Evolutionary conservation across 2,113 vertebrate genomes (phyloP), one percentile per base, ranked within the genome.

Genomic region (Halcyon senegalensis): DNA sequence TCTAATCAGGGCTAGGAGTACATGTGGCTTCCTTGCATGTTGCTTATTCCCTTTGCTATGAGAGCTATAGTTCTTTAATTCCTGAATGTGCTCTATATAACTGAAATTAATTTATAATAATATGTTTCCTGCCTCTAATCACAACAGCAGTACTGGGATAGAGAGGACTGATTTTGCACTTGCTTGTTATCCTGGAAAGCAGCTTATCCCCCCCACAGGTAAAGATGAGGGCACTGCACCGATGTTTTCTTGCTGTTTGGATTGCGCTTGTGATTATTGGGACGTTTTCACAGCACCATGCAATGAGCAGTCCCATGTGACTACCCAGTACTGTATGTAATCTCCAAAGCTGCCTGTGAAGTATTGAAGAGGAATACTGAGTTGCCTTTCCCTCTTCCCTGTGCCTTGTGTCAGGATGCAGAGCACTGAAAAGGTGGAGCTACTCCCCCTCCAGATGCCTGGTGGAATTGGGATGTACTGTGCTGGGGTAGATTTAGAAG

Each of bases 131-230:
- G 15, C 19, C 85, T 64, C 12, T 55, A 46, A 20, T 69, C 55
- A 28, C 27, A 79, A 21, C 43, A 76, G 23, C 28, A 55, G 21
- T 50, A 8, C 14, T 60, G 20, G 46, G 13, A 44, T 79, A 63
- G 30, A 60, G 37, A 43, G 23, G 5, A n/a, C 10, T 70, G 27
- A 7, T 62, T 81, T 59, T 92, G 11, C 28, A n/a, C 23, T 70
- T 76, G 7, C 25, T 53, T 31, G 28, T 6, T 81, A 27, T 8
- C 19, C 31, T 72, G 43, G 39, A 20, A 59, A 79, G 39, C 5
- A 43, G 5, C 16, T 82, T 50, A 33, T 48, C 2, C 19, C 10
- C 1, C 1, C 3, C 5, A 1, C 0, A 3, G 27, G 24, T 39
- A 62, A 63, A 43, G 77, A 27, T 43, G 12, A 68, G 33, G 30